A percentile compares a stretch with the other conserved stretches of the same genome.
Evolutionary conservation across 2,113 vertebrate species (phyloP).

Genomic region (Corapipo altera): DNA sequence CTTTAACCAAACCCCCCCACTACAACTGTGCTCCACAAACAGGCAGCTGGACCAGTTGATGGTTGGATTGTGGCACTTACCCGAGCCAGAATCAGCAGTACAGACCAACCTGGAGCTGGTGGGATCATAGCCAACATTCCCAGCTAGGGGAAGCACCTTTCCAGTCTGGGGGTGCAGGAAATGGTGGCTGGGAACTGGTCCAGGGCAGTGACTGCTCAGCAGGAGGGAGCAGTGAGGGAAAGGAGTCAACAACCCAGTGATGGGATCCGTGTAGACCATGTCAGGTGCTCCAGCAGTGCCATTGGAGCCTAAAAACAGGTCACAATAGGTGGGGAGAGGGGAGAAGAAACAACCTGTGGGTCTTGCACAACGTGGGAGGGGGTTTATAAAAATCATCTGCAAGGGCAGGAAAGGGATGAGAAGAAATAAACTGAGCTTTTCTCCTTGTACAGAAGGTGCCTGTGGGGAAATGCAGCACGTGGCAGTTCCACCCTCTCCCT

Average conservation of each 20-base stretch:
- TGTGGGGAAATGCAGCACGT: not conserved
- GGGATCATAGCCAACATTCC: slow-evolving; percentile 84
- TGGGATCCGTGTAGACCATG: slow-evolving; percentile 62
- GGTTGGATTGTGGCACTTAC: slow-evolving; percentile 29
- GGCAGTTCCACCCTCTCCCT: not conserved
- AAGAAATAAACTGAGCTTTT: not conserved
- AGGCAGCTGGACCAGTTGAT: not conserved
- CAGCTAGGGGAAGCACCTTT: slow-evolving; percentile 78
- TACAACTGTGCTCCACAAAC: not conserved
- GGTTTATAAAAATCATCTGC: not conserved
- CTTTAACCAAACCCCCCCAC: not conserved
- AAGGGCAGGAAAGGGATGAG: not conserved
- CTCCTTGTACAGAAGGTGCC: not conserved
- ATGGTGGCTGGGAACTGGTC: slow-evolving; percentile 74
- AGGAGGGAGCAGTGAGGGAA: slow-evolving; percentile 63
- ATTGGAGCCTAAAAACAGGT: slow-evolving; percentile 51
- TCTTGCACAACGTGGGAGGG: not conserved
- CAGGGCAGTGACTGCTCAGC: slow-evolving; percentile 71
- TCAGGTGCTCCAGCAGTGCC: slow-evolving; percentile 15
- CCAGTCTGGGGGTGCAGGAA: slow-evolving; percentile 85
- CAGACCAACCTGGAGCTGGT: slow-evolving; percentile 73
- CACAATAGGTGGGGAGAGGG: not conserved
- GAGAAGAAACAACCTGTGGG: not conserved
- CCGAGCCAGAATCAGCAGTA: slow-evolving; percentile 64
- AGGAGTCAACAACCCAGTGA: slow-evolving; percentile 78